A percentile compares a stretch with the other conserved stretches of the same genome.
Evolutionary conservation across 2,797 vertebrate species (phyloP).

Genomic region (Ataeniobius toweri): DNA sequence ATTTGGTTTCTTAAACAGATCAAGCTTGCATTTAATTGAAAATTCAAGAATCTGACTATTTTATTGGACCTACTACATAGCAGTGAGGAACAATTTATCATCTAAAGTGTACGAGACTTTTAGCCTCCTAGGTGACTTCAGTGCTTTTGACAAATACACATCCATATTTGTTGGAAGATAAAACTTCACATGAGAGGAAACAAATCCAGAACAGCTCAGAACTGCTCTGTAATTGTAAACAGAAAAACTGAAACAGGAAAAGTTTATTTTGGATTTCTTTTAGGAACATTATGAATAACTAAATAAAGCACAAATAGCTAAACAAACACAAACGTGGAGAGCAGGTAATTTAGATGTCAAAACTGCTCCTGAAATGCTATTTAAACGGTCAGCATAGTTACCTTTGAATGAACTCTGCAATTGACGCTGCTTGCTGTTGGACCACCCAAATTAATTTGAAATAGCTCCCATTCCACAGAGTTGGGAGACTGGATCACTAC

Average conservation of each 20-base stretch:
- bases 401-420: background rate
- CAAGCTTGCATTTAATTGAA: background rate
- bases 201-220: background rate
- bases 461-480: background rate
- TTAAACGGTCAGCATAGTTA: background rate
- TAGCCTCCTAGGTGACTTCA: background rate
- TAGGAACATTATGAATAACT: background rate
- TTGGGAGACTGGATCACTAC: background rate
- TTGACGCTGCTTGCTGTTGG: background rate
- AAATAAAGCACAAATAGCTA: background rate
- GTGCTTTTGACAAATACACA: background rate
- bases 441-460: background rate
- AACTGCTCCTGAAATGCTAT: background rate
- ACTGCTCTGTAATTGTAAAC: background rate
- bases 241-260: background rate
- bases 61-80: background rate
- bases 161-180: background rate
- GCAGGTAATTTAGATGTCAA: background rate
- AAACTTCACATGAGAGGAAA: background rate
- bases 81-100: background rate
- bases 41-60: background rate
- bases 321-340: background rate
- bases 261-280: background rate
- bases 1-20: background rate
- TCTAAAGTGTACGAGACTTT: background rate